phyloP scores from a whole-genome alignment of 2,113 vertebrate species.

The Passer montanus region DNA sequence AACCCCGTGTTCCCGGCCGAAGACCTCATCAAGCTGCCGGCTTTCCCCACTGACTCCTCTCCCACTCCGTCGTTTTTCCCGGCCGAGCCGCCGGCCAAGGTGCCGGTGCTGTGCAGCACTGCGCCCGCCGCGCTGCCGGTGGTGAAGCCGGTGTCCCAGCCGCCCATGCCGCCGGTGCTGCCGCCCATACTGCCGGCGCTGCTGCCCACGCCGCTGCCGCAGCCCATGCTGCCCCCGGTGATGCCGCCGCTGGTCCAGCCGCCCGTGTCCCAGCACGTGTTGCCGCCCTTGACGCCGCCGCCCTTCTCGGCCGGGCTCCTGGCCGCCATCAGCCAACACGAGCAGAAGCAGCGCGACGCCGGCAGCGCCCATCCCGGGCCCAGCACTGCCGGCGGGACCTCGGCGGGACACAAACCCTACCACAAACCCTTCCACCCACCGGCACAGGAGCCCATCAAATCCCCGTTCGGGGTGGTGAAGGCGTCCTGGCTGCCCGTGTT shows the following conservation, averaged over 20 bases:
- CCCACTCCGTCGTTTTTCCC: slow-evolving; percentile 59
- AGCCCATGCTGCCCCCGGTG: slow-evolving; percentile 61
- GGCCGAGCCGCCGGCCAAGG: slow-evolving; percentile 62
- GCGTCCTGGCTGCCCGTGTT: slow-evolving; percentile 78
- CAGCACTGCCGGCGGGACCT: background rate
- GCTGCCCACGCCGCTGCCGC: slow-evolving; percentile 50
- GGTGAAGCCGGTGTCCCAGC: slow-evolving; percentile 36
- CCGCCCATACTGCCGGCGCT: slow-evolving; percentile 38
- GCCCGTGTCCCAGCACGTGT: slow-evolving; percentile 25
- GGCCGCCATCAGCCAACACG: slow-evolving; percentile 52
- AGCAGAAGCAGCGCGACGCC: slow-evolving; percentile 39
- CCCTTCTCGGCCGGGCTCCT: slow-evolving; percentile 67
- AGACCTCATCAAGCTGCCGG: slow-evolving; percentile 56
- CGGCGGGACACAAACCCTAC: slow-evolving; percentile 54
- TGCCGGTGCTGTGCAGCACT: slow-evolving; percentile 49
- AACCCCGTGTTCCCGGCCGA: slow-evolving; percentile 67
- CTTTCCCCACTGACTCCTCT: slow-evolving; percentile 55
- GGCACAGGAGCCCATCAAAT: slow-evolving; percentile 61
- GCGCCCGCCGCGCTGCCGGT: slow-evolving; percentile 44
- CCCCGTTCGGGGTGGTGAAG: slow-evolving; percentile 81
- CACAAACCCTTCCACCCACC: slow-evolving; percentile 55
- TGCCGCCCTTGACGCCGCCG: slow-evolving; percentile 38
- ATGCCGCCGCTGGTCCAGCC: slow-evolving; percentile 36
- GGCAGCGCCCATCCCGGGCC: background rate
- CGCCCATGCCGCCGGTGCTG: background rate